Evolutionary conservation across 1,140 invertebrate genomes (phyloP), one percentile per base, ranked within the genome.

Genomic region (Catajapyx aquilonaris): DNA sequence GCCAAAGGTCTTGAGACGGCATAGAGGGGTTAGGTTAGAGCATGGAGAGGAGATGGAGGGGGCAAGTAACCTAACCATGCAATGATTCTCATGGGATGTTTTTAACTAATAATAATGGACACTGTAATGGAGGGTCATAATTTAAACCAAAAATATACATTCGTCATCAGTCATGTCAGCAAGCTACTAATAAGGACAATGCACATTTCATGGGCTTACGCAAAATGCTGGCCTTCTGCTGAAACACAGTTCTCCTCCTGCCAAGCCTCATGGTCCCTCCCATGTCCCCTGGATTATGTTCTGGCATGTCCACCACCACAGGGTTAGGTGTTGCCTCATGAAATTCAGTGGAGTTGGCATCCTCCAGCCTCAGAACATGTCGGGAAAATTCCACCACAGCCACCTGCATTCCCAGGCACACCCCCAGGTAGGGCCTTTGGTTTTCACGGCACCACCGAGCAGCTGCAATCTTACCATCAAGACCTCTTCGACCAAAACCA

Each of bases 201-300:
- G n/a, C n/a, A 45, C 16, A 16, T 22, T 19, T 34, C 13, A 38
- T 10, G 28, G 25, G 64, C 76, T 71, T 57, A 84, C 80, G 69
- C 30, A 85, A 59, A 39, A 76, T 59, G 33, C 69, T 69, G 33
- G 51, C 47, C 15, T 52, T 47, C 9, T 41, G 34, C 11, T 59
- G 61, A 48, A 99, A 90, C 23, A 77, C 57, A 1, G 94, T 98
- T 31, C 68, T 72, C 45, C 90, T 69, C 52, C 81, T 85, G 9
- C 95, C 95, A 7, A 99, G 61, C 40, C 95, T 66, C 95, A 99
- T 99, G 0, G 95, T 98, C 17, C 91, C 95, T 4, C 95, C 95
- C 66, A 95, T 76, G 42, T 81, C 65, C 1, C 84, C 87, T 4
- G 71, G 69, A 57, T 90, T 85, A 55, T 97, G 87, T 63, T 99